Percentiles rank a stretch among this genome's conserved stretches.
Evolutionary conservation across 2,113 vertebrate species (phyloP).

Genomic region (Chlorodrepanis virens): DNA sequence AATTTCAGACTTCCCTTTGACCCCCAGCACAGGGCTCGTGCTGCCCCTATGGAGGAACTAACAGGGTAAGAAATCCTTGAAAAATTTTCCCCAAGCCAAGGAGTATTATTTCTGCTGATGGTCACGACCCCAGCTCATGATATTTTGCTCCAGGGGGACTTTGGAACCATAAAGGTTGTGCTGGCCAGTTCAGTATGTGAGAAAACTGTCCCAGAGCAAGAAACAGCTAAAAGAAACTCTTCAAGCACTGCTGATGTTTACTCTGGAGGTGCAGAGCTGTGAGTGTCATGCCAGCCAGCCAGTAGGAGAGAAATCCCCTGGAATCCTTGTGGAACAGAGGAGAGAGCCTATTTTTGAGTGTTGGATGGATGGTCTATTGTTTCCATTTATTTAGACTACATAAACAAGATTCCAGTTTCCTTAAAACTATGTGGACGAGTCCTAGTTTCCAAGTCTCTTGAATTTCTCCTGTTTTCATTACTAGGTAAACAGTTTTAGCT

Average conservation of each 20-base stretch:
- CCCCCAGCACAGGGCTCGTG: background rate
- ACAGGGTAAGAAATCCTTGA: background rate
- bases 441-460: background rate
- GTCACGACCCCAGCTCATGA: background rate
- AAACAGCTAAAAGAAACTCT: background rate
- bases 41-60: background rate
- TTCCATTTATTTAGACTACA: background rate
- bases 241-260: background rate
- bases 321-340: background rate
- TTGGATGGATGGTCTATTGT: background rate
- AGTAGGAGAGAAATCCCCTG: background rate
- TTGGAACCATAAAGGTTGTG: background rate
- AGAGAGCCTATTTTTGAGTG: background rate
- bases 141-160: conserved; percentile 15
- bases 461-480: background rate
- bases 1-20: background rate
- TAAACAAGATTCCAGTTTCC: background rate
- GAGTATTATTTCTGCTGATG: background rate
- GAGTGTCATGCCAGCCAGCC: accelerated
- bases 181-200: background rate
- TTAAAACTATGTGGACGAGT: background rate
- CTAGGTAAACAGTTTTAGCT: background rate
- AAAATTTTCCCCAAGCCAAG: background rate
- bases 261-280: background rate
- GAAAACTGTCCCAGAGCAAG: background rate